These are phyloP conservation scores for Argyresthia albistria DNA, from an alignment of 2,888 invertebrate species.

Conservation along the genomic window DNA sequence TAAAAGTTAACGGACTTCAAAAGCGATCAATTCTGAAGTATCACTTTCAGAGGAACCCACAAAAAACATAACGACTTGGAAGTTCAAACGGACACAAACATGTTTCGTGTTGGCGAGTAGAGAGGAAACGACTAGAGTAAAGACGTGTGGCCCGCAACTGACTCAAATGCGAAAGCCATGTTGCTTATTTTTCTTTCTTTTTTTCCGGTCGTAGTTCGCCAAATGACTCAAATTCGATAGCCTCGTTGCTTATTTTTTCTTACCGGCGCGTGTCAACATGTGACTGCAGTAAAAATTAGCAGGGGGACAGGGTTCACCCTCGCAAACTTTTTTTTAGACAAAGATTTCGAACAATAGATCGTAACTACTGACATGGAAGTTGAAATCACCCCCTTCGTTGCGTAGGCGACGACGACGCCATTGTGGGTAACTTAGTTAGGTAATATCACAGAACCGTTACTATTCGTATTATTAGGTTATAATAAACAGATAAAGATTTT, in stretches of 20 bases:
- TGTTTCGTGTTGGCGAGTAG: background rate
- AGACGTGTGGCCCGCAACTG: constrained; percentile 20
- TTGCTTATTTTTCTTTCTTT: constrained; percentile 32
- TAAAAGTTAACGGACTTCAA: constrained; percentile 26
- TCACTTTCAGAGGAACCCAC: constrained; percentile 18
- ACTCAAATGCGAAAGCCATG: constrained; percentile 58
- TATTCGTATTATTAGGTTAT: too few species aligned
- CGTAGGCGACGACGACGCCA: constrained; percentile 15
- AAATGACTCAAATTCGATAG: constrained; percentile 46
- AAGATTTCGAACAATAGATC: constrained; percentile 61
- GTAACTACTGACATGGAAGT: constrained; percentile 63
- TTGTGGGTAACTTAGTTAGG: too few species aligned
- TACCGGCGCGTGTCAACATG: constrained; percentile 64
- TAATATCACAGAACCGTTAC: too few species aligned
- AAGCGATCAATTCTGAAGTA: constrained; percentile 36
- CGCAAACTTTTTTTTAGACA: constrained; percentile 54
- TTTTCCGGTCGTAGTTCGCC: constrained; percentile 10
- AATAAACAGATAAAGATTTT: too few species aligned
- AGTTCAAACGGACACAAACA: constrained; percentile 27
- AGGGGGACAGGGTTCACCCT: constrained; percentile 59
- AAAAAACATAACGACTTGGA: constrained; percentile 30
- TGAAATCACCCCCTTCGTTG: constrained; percentile 56
- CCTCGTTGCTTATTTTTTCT: constrained; percentile 46
- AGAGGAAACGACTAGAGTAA: constrained; percentile 22
- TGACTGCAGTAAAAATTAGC: constrained; percentile 67